Conservation (phyloP, 2,113 vertebrate genomes). For the Nesogale talazaci region DNA sequence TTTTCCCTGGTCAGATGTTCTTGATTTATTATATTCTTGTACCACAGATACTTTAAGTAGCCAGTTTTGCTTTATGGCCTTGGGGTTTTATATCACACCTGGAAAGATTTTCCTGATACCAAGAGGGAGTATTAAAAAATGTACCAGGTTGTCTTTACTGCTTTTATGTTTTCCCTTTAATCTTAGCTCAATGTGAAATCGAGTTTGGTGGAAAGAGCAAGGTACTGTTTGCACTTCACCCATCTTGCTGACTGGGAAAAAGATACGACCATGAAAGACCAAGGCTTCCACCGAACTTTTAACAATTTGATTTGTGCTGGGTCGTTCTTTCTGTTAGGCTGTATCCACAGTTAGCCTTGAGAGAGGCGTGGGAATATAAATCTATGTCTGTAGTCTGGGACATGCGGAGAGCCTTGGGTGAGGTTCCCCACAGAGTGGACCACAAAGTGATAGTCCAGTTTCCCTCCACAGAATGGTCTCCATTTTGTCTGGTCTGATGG, state of each 20-base stretch:
- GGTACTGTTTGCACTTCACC: not conserved
- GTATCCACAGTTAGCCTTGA: not conserved
- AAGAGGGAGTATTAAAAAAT: not conserved
- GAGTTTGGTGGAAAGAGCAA: slow-evolving; percentile 44
- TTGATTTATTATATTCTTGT: not conserved
- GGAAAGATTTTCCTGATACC: not conserved
- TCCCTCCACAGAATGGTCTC: slow-evolving; percentile 89
- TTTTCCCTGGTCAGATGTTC: not conserved
- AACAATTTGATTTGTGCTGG: not conserved
- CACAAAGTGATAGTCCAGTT: slow-evolving; percentile 48
- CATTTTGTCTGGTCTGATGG: slow-evolving; percentile 94
- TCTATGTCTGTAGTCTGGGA: not conserved
- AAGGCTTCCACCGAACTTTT: not conserved
- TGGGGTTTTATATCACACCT: slow-evolving; percentile 35
- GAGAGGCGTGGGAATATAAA: not conserved
- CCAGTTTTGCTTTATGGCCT: slow-evolving; percentile 1
- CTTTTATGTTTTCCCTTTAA: slow-evolving; percentile 11
- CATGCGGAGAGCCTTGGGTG: not conserved
- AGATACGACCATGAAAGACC: not conserved
- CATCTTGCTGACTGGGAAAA: not conserved
- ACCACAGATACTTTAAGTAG: not conserved
- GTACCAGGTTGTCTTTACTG: slow-evolving; percentile 42
- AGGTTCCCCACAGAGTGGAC: not conserved
- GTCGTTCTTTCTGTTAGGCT: not conserved
- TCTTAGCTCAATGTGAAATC: slow-evolving; percentile 37